Conservation (phyloP, 2,113 vertebrate species). For the Talpa occidentalis region DNA sequence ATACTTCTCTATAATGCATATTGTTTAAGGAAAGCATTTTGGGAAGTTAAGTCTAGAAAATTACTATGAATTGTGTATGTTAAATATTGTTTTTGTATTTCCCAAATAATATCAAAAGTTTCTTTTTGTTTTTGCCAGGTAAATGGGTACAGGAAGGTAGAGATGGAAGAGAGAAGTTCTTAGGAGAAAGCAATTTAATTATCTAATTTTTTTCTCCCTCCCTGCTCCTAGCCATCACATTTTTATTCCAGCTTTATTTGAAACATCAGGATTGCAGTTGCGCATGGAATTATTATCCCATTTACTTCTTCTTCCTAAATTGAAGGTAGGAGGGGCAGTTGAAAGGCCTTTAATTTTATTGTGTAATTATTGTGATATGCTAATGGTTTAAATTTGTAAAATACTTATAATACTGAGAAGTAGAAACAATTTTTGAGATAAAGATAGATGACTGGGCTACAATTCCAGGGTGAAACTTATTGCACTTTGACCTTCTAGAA, state of each 20-base stretch:
- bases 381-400: not conserved
- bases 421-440: slow-evolving; percentile 23
- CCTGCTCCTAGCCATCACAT: not conserved
- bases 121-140: not conserved
- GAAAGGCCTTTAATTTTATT: not conserved
- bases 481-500: slow-evolving; percentile 48
- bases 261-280: not conserved
- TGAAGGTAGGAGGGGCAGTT: not conserved
- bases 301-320: not conserved
- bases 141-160: not conserved
- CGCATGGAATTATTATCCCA: not conserved
- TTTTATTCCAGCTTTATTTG: slow-evolving; percentile 44
- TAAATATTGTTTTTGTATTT: slow-evolving; percentile 43
- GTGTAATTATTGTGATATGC: not conserved
- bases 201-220: not conserved
- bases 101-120: not conserved
- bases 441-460: not conserved
- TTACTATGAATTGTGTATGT: not conserved
- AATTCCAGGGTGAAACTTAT: not conserved
- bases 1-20: not conserved
- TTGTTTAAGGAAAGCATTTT: not conserved
- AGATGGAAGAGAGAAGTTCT: not conserved
- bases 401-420: not conserved
- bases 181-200: not conserved
- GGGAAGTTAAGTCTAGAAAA: not conserved